These are phyloP conservation scores for Hypomecis atomaria DNA, from an alignment of 2,888 invertebrate species.

Conservation along the genomic window DNA sequence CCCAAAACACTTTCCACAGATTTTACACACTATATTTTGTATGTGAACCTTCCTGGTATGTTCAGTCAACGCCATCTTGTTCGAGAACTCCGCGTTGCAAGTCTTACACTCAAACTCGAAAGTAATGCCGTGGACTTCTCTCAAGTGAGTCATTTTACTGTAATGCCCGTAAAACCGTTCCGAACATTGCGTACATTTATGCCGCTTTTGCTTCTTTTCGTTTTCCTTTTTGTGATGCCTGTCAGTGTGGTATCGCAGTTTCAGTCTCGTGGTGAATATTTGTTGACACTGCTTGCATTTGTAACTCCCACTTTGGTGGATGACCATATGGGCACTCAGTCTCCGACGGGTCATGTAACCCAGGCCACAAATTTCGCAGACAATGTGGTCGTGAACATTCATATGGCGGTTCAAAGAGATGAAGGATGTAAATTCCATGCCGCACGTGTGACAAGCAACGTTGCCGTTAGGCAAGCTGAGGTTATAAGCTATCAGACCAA, in stretches of 20 bases:
- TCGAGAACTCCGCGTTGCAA: slow-evolving; percentile 67
- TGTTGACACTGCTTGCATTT: slow-evolving; percentile 73
- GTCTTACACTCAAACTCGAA: slow-evolving; percentile 71
- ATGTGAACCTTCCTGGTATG: slow-evolving; percentile 76
- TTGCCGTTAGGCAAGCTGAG: slow-evolving; percentile 63
- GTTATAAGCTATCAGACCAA: slow-evolving; percentile 75
- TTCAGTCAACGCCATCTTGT: slow-evolving; percentile 70
- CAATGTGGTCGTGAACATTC: slow-evolving; percentile 76
- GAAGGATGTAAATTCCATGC: slow-evolving; percentile 72
- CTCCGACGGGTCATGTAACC: slow-evolving; percentile 77
- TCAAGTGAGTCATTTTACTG: slow-evolving; percentile 75
- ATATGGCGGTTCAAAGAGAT: slow-evolving; percentile 77
- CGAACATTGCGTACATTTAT: slow-evolving; percentile 77
- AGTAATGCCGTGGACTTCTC: slow-evolving; percentile 70
- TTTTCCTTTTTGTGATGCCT: slow-evolving; percentile 73
- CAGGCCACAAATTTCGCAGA: slow-evolving; percentile 76
- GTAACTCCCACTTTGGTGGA: slow-evolving; percentile 72
- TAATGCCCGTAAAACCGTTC: slow-evolving; percentile 77
- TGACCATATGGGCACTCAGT: slow-evolving; percentile 70
- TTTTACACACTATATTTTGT: slow-evolving; percentile 72
- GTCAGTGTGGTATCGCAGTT: slow-evolving; percentile 70
- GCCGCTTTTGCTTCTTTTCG: slow-evolving; percentile 67
- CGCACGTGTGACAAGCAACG: slow-evolving; percentile 70
- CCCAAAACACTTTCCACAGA: slow-evolving; percentile 75
- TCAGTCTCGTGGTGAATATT: slow-evolving; percentile 70